Evolutionary conservation across 2,888 invertebrate genomes (phyloP).

Genomic region (Leptinotarsa tumamoca): DNA sequence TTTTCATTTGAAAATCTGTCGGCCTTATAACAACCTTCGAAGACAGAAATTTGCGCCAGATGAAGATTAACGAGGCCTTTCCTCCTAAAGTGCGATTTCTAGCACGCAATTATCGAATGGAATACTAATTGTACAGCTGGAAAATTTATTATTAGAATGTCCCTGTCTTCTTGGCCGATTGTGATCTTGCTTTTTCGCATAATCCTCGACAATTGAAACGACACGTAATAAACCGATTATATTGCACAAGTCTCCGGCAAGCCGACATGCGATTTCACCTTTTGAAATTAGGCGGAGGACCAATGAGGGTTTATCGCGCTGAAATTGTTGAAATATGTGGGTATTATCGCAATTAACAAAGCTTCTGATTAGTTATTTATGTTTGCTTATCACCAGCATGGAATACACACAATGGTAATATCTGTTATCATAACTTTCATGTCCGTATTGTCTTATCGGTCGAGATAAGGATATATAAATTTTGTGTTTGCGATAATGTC

Average conservation of each 20-base stretch:
- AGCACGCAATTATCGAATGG: no score
- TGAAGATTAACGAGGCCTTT: no score
- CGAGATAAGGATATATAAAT: slow-evolving; percentile 44
- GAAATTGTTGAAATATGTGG: slow-evolving; percentile 53
- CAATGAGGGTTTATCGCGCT: slow-evolving; percentile 5
- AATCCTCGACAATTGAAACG: neutral
- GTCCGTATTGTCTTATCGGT: slow-evolving; percentile 54
- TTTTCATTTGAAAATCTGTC: no score
- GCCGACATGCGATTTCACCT: slow-evolving; percentile 8
- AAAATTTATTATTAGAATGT: neutral
- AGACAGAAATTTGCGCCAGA: no score
- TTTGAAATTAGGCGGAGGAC: slow-evolving; percentile 12
- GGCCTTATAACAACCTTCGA: no score
- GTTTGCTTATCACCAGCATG: slow-evolving; percentile 60
- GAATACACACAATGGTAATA: slow-evolving; percentile 59
- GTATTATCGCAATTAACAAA: slow-evolving; percentile 59
- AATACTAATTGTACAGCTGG: no score
- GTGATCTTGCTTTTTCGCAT: neutral
- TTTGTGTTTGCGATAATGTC: slow-evolving; percentile 42
- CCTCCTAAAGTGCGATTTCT: no score
- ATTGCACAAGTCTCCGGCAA: neutral
- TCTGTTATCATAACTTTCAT: slow-evolving; percentile 59
- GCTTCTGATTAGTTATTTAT: slow-evolving; percentile 59
- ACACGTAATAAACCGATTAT: slow-evolving; percentile 9
- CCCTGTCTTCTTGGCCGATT: neutral